Evolutionary conservation across 2,888 invertebrate genomes (phyloP).

Genomic region (Ornithoptera priamus): DNA sequence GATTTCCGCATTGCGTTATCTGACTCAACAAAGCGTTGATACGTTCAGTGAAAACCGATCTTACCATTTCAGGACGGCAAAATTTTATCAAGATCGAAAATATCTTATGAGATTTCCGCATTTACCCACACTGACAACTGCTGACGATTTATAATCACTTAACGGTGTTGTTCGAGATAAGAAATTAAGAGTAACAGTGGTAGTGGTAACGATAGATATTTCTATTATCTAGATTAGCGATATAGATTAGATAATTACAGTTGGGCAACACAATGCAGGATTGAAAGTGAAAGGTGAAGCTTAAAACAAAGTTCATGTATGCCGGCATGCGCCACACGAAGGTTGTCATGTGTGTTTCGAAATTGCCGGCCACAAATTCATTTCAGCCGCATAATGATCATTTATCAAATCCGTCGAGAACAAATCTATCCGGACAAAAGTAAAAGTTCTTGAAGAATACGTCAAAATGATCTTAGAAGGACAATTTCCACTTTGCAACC

Average conservation of each 20-base stretch:
- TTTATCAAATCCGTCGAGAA: conserved; percentile 16
- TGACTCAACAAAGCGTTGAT: conserved; percentile 30
- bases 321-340: conserved; percentile 35
- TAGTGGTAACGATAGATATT: conserved; percentile 36
- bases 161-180: conserved; percentile 8
- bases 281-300: conserved; percentile 60
- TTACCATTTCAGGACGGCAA: conserved; percentile 26
- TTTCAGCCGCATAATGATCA: conserved; percentile 4
- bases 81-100: conserved; percentile 29
- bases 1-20: conserved; percentile 27
- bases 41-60: conserved; percentile 26
- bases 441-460: not conserved
- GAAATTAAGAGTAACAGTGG: conserved; percentile 28
- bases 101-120: conserved; percentile 24
- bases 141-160: conserved; percentile 11
- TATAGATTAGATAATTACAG: conserved; percentile 61
- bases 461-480: not conserved
- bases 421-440: not conserved
- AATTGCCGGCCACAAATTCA: conserved; percentile 10
- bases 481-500: no score
- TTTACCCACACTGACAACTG: conserved; percentile 20
- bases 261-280: conserved; percentile 48
- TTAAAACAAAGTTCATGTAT: conserved; percentile 44
- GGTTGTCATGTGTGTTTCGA: conserved; percentile 33
- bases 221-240: conserved; percentile 53